Conservation (phyloP, 1,140 invertebrate genomes). For the Neodiprion lecontei region DNA sequence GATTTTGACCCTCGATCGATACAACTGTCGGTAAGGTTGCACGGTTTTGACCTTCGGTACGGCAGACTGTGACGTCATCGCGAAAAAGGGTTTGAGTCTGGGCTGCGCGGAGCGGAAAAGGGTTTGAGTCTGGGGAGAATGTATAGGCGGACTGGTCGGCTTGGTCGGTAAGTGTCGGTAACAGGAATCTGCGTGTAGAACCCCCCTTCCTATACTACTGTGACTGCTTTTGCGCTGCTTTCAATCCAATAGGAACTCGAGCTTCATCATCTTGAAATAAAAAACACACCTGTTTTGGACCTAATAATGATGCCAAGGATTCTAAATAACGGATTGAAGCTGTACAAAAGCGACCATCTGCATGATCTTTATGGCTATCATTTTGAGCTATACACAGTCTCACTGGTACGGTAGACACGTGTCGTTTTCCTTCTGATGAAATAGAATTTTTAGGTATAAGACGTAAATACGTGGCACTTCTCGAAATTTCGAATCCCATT, state of each 20-base stretch:
- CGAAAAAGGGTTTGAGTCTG: too few relatives aligned
- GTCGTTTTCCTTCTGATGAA: slow-evolving; percentile 25
- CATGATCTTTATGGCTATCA: slow-evolving; percentile 37
- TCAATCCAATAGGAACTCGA: slow-evolving; percentile 48
- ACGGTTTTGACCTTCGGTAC: too few relatives aligned
- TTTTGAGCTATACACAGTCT: slow-evolving; percentile 34
- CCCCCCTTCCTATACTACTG: too few relatives aligned
- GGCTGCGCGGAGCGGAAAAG: too few relatives aligned
- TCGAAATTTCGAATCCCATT: slow-evolving; percentile 22
- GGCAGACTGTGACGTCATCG: too few relatives aligned
- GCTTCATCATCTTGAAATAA: slow-evolving; percentile 50
- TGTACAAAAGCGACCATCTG: slow-evolving; percentile 29
- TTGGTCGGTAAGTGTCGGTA: too few relatives aligned
- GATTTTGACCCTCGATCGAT: too few relatives aligned
- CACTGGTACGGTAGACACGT: slow-evolving; percentile 40
- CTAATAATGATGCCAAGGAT: slow-evolving; percentile 16
- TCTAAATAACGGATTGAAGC: slow-evolving; percentile 15
- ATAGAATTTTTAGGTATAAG: slow-evolving; percentile 25
- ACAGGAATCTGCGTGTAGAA: too few relatives aligned
- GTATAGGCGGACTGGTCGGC: too few relatives aligned
- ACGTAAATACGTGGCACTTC: slow-evolving; percentile 29
- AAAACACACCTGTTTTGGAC: slow-evolving; percentile 18
- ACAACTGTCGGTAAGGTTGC: too few relatives aligned
- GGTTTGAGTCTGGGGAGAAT: too few relatives aligned
- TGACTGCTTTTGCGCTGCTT: slow-evolving; percentile 33